These are phyloP conservation scores for Acleris cristana DNA, from an alignment of 2,888 invertebrate genomes.

Conservation along the genomic window DNA sequence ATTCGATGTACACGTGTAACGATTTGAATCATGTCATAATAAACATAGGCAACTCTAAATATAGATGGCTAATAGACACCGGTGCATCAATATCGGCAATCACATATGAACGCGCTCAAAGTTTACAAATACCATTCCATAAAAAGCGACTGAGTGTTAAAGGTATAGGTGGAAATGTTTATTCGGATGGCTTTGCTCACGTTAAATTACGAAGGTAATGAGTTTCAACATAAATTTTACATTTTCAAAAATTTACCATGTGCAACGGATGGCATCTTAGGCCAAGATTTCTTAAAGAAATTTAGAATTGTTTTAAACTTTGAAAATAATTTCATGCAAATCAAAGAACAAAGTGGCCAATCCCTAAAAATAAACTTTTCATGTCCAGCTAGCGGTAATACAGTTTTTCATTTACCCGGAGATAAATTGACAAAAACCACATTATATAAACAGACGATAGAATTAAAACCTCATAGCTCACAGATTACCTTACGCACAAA, in stretches of 20 bases:
- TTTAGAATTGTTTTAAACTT: slow-evolving; percentile 4
- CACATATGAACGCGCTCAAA: slow-evolving; percentile 14
- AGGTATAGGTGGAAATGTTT: slow-evolving; percentile 25
- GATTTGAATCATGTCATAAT: slow-evolving; percentile 26
- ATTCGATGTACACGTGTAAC: slow-evolving; percentile 5
- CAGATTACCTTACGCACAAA: no score
- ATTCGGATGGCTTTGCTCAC: slow-evolving; percentile 25
- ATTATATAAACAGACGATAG: no score
- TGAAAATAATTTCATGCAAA: background rate
- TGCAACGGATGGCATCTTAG: slow-evolving; percentile 22
- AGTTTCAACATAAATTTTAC: slow-evolving; percentile 32
- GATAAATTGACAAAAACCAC: no score
- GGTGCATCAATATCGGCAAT: slow-evolving; percentile 35
- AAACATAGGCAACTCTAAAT: slow-evolving; percentile 12
- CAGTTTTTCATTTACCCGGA: no score
- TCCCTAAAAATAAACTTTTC: background rate
- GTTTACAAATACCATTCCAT: slow-evolving; percentile 12
- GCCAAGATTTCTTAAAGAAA: slow-evolving; percentile 26
- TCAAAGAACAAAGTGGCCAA: background rate
- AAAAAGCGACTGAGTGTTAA: slow-evolving; percentile 14
- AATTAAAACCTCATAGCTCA: no score
- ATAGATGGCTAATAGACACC: slow-evolving; percentile 31
- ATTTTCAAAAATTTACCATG: slow-evolving; percentile 28
- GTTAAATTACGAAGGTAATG: slow-evolving; percentile 8
- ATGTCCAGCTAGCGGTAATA: background rate